These are phyloP conservation scores for Morpho helenor DNA, from an alignment of 2,888 invertebrate species.

Conservation along the genomic window DNA sequence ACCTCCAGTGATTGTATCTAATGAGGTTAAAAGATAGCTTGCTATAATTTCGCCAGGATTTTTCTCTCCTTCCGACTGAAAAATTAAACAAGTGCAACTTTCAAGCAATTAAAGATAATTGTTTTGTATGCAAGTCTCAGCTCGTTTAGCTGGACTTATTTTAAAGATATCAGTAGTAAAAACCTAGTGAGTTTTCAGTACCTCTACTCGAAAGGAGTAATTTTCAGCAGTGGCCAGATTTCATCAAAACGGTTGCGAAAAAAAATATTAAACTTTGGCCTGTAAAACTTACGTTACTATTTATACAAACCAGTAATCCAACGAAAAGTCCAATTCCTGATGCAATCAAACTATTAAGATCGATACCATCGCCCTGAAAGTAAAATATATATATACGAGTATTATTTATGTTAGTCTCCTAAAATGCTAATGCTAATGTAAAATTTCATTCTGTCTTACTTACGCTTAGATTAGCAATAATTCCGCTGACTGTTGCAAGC, in stretches of 20 bases:
- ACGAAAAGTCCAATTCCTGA: constrained; percentile 66
- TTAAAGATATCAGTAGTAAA: too few species aligned
- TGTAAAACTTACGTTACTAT: too few species aligned
- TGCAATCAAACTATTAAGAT: constrained; percentile 62
- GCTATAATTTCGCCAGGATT: constrained; percentile 67
- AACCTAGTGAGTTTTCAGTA: too few species aligned
- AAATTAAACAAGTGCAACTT: constrained; percentile 6
- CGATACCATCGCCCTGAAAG: constrained; percentile 68
- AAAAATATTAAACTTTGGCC: too few species aligned
- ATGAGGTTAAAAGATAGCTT: constrained; percentile 61
- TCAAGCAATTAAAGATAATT: not conserved
- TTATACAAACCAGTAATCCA: constrained; percentile 58
- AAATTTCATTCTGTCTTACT: constrained; percentile 34
- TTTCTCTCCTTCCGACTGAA: constrained; percentile 64
- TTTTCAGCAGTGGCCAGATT: too few species aligned
- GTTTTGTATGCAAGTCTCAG: not conserved
- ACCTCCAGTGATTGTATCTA: constrained; percentile 69
- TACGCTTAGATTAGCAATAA: constrained; percentile 67
- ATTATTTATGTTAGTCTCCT: constrained; percentile 54
- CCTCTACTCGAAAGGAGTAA: too few species aligned
- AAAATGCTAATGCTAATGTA: too few species aligned
- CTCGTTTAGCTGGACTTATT: too few species aligned
- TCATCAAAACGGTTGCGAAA: too few species aligned
- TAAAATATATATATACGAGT: constrained; percentile 20
- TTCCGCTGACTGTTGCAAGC: constrained; percentile 65